Evolutionary conservation across 2,113 vertebrate species (phyloP).

Genomic region (Strigops habroptila): DNA sequence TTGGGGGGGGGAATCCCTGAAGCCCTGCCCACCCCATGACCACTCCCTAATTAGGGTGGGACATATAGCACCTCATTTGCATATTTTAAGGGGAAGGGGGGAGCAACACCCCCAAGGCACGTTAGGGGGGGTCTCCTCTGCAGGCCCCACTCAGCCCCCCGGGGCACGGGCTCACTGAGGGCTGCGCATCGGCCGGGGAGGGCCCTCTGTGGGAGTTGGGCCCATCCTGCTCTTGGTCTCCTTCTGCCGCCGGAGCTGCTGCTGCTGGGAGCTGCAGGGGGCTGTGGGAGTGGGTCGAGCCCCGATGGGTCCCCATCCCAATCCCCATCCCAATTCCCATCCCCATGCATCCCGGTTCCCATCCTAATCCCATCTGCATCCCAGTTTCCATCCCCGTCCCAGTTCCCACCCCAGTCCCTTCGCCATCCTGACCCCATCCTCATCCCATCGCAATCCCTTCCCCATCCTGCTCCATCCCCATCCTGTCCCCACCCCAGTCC

Average conservation of each 20-base stretch:
- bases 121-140: neutral
- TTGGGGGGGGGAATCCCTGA: no score
- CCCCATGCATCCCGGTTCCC: neutral
- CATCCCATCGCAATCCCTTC: neutral
- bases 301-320: neutral
- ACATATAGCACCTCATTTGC: neutral
- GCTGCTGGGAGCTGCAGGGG: slow-evolving; percentile 75
- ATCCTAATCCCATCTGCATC: no score
- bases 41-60: neutral
- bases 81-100: neutral
- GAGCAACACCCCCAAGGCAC: no score
- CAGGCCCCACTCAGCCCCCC: neutral
- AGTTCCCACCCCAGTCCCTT: neutral
- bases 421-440: no score
- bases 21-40: neutral
- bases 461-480: neutral
- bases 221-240: slow-evolving; percentile 81
- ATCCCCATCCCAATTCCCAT: no score
- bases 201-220: slow-evolving; percentile 76
- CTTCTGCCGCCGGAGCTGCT: slow-evolving; percentile 84
- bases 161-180: slow-evolving; percentile 76
- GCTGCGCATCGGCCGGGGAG: slow-evolving; percentile 83
- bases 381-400: no score
- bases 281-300: neutral
- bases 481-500: no score